Conservation (phyloP, 1,140 invertebrate species). For the Drosophila saltans region DNA sequence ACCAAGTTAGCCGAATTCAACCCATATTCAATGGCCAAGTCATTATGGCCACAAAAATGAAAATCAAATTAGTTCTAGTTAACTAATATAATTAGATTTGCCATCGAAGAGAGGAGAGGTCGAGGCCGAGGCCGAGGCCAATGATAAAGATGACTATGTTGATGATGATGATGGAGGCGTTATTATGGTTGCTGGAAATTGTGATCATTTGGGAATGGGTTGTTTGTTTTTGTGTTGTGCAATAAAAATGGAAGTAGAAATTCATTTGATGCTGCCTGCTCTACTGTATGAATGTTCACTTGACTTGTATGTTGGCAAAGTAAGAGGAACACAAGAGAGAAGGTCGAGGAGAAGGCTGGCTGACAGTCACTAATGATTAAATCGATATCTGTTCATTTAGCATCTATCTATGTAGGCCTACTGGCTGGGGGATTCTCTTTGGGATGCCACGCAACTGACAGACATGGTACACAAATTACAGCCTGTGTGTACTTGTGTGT, state of each 20-base stretch:
- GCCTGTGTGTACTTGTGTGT: not conserved
- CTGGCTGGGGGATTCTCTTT: conserved; percentile 29
- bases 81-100: conserved; percentile 54
- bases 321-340: not conserved
- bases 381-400: conserved; percentile 64
- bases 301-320: conserved; percentile 25
- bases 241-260: conserved; percentile 80
- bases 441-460: conserved; percentile 55
- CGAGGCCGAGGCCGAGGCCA: not conserved
- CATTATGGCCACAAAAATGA: conserved; percentile 34
- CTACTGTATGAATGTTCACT: conserved; percentile 51
- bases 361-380: conserved; percentile 72
- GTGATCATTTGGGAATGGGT: conserved; percentile 26
- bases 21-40: conserved; percentile 7
- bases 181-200: conserved; percentile 41
- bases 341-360: conserved; percentile 18
- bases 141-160: not conserved
- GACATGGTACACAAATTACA: conserved; percentile 23
- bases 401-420: conserved; percentile 33
- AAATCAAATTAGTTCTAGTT: conserved; percentile 52
- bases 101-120: not conserved
- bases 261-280: conserved; percentile 56
- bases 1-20: conserved; percentile 15
- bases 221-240: conserved; percentile 31
- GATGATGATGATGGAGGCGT: not conserved